Evolutionary conservation across 2,888 invertebrate species (phyloP), one percentile per base, ranked within the genome.

Genomic region (Cheilosia grossa): DNA sequence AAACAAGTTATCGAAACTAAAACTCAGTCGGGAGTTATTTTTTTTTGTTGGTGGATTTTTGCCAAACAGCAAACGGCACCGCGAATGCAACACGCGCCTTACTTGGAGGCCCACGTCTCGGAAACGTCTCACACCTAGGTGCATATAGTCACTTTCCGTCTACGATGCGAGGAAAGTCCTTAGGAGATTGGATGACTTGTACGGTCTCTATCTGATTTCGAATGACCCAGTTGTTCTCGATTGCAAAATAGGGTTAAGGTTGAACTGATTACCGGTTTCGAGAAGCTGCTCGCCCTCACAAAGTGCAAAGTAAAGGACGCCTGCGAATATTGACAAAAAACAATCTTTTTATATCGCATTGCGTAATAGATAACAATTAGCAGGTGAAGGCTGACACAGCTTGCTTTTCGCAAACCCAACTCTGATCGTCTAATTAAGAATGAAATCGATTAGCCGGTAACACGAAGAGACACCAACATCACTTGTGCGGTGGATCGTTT

Each of bases 191-290:
- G 13, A n/a, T 40, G 37, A 66, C 47, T 19, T 27, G n/a, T 33
- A 42, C 33, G 10, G 4, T 49, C 13, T 21, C 17, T 17, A 15
- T 51, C 27, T n/a, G 53, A 54, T 56, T 75, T 66, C 49, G 13
- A 56, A 24, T 49, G 33, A 74, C 67, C 54, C 66, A 67, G 53
- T 74, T 59, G 47, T 17, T 70, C 37, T 69, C 40, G 61, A 61
- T 51, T 73, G 33, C 58, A 59, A 66, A 78, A 63, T 67, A 53
- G 44, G 51, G 42, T 82, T 59, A 82, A 79, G 73, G 82, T 82
- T 78, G 54, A 70, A 9, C 7, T 40, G 10, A 61, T 59, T 77
- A 82, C 72, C 40, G 54, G 81, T 75, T 81, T 70, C 42, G 7
- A 51, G n/a, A 61, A 70, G 30, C 10, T 9, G 66, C 67, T 58